phyloP scores from a whole-genome alignment of 1,140 invertebrate genomes.

The Venustaconcha ellipsiformis region DNA sequence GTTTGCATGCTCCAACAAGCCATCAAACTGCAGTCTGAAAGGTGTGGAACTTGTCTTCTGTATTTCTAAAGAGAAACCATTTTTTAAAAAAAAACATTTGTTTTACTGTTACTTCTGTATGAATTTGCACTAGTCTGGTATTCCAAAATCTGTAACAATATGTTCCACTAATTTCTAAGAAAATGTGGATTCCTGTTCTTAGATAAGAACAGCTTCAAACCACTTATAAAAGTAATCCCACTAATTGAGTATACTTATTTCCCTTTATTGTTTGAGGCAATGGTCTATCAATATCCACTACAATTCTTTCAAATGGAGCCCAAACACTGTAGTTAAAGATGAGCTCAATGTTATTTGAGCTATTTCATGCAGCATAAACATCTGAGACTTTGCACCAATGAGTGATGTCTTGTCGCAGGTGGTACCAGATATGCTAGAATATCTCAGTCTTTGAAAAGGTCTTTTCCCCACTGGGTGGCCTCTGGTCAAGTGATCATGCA shows the following conservation, averaged over 20 bases:
- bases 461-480: too few species aligned
- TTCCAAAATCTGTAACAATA: constrained; percentile 38
- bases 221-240: constrained; percentile 51
- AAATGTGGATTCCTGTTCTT: constrained; percentile 31
- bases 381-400: not conserved
- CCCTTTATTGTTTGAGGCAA: not conserved
- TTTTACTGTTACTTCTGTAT: too few species aligned
- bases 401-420: not conserved
- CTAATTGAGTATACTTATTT: constrained; percentile 48
- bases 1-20: constrained; percentile 4
- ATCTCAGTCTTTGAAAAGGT: not conserved
- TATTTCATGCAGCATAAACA: not conserved
- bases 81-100: too few species aligned
- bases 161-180: constrained; percentile 40
- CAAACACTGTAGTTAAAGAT: constrained; percentile 8
- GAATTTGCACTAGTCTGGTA: not conserved
- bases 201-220: constrained; percentile 34
- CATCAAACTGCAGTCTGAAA: constrained; percentile 1
- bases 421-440: not conserved
- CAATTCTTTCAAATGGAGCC: not conserved
- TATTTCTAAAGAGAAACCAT: not conserved
- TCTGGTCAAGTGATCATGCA: not conserved
- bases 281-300: constrained; percentile 14
- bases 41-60: constrained; percentile 1
- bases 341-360: too few species aligned